These are phyloP conservation scores for Euzetes globulus DNA, from an alignment of 2,888 invertebrate genomes.

Conservation along the genomic window DNA sequence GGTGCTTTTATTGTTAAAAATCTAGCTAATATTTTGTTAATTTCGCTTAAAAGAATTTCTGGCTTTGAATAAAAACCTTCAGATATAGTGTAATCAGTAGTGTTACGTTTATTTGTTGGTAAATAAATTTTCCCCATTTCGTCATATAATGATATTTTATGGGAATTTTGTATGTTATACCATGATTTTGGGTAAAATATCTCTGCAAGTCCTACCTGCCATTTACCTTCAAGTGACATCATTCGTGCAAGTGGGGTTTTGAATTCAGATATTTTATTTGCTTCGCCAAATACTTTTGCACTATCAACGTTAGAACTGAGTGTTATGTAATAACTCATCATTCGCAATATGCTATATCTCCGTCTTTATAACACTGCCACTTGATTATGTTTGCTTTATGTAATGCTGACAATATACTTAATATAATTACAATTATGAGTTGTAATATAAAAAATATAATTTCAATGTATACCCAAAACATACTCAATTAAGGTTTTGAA, in stretches of 20 bases:
- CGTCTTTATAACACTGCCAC: too few relatives aligned
- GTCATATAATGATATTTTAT: not conserved
- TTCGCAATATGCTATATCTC: not conserved
- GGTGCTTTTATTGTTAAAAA: not conserved
- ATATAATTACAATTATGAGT: not conserved
- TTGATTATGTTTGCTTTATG: not conserved
- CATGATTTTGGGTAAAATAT: constrained; percentile 11
- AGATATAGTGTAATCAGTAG: not conserved
- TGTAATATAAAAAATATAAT: not conserved
- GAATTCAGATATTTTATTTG: not conserved
- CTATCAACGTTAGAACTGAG: not conserved
- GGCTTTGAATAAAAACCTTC: not conserved
- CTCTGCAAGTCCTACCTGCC: not conserved
- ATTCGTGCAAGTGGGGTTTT: not conserved
- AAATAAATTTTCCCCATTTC: not conserved
- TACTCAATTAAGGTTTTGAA: not conserved
- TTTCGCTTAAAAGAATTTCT: not conserved
- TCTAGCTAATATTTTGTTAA: not conserved
- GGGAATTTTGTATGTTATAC: not conserved
- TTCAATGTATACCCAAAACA: not conserved
- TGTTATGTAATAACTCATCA: not conserved
- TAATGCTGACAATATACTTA: not conserved
- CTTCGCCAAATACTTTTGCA: not conserved
- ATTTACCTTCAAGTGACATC: not conserved
- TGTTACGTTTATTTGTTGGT: not conserved